Percentiles rank a stretch among this genome's conserved stretches.
These are phyloP conservation scores for Phylloscopus collybita DNA, from an alignment of 2,797 vertebrate species.

Conservation along the genomic window DNA sequence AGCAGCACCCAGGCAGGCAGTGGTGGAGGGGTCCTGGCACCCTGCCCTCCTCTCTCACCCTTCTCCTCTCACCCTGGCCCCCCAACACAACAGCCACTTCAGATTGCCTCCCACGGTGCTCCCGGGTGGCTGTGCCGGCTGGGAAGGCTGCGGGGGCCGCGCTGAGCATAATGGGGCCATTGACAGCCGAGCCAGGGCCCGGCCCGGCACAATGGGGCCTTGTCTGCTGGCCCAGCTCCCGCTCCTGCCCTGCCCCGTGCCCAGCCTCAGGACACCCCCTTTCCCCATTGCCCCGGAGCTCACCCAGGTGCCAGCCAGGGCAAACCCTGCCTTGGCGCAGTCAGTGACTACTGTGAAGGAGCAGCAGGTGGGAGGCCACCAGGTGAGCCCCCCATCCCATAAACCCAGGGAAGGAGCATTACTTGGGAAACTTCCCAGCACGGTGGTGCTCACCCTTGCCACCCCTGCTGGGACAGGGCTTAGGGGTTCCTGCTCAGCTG, in stretches of 20 bases:
- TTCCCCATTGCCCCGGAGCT: not conserved
- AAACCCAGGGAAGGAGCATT: not conserved
- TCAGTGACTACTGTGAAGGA: fast-evolving
- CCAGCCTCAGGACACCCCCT: not conserved
- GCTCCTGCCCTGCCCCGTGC: not conserved
- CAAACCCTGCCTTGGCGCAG: not conserved
- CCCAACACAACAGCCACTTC: constrained; percentile 24
- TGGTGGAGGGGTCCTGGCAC: fast-evolving
- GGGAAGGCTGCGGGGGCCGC: constrained; percentile 27
- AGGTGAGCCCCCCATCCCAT: not conserved
- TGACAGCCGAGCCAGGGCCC: not conserved
- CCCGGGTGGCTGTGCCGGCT: not conserved
- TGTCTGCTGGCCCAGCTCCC: constrained; percentile 33
- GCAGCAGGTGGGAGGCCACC: not conserved
- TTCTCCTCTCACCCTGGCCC: not conserved
- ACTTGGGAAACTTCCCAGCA: not conserved
- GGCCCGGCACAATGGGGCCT: constrained; percentile 41
- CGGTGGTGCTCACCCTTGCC: fast-evolving
- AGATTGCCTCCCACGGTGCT: not conserved
- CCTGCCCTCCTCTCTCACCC: not conserved
- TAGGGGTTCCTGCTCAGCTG: not conserved
- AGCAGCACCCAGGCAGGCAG: not conserved
- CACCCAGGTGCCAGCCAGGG: not conserved
- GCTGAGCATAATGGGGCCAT: constrained; percentile 30
- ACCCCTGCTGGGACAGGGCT: fast-evolving